Evolutionary conservation across 2,113 vertebrate genomes (phyloP).

Genomic region (Tretioscincus oriximinensis): DNA sequence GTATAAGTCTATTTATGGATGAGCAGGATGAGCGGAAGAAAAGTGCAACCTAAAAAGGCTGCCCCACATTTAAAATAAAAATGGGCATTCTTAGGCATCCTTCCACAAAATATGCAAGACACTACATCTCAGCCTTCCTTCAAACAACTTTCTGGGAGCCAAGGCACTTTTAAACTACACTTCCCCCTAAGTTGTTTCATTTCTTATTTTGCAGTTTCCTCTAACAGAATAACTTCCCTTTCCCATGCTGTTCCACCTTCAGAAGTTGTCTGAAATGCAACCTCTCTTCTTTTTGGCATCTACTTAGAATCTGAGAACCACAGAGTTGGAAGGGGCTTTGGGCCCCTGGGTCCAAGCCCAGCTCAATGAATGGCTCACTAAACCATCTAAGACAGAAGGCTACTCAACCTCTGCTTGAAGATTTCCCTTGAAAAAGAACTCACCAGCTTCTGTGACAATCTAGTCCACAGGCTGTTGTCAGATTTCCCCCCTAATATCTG

Average conservation of each 20-base stretch:
- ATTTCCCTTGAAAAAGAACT: too few relatives aligned
- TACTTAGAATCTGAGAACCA: neutral
- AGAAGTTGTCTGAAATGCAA: neutral
- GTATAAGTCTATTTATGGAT: neutral
- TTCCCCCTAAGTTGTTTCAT: neutral
- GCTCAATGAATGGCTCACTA: too few relatives aligned
- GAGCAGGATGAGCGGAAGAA: too few relatives aligned
- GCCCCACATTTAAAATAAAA: neutral
- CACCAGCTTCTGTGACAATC: too few relatives aligned
- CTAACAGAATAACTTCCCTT: neutral
- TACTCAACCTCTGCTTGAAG: too few relatives aligned
- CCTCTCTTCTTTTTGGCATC: too few relatives aligned
- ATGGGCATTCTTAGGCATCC: neutral
- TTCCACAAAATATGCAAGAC: neutral
- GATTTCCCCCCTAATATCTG: too few relatives aligned
- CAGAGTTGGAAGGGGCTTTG: too few relatives aligned
- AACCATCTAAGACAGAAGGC: too few relatives aligned
- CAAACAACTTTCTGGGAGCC: too few relatives aligned
- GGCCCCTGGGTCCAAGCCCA: too few relatives aligned
- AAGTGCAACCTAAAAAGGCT: neutral
- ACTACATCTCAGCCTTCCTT: slow-evolving; percentile 10
- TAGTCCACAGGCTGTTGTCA: too few relatives aligned
- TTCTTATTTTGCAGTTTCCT: neutral
- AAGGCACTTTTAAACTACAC: neutral
- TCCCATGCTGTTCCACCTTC: neutral